phyloP scores from a whole-genome alignment of 2,888 invertebrate species.

The Aphodius granarius region DNA sequence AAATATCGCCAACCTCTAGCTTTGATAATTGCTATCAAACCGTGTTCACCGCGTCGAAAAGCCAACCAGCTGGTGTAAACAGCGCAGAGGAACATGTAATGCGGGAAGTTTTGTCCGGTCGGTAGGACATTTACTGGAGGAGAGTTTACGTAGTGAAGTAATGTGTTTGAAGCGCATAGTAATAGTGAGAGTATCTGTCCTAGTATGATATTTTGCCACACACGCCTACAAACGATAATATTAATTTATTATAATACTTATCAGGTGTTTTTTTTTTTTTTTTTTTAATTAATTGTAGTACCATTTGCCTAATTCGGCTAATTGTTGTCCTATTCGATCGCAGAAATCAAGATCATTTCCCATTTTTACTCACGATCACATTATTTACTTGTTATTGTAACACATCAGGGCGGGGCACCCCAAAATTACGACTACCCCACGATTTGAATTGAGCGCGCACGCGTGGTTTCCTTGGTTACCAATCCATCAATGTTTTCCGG shows the following conservation, averaged over 20 bases:
- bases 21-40: slow-evolving; percentile 65
- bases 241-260: not conserved
- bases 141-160: slow-evolving; percentile 71
- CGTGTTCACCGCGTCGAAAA: slow-evolving; percentile 65
- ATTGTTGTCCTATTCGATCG: slow-evolving; percentile 67
- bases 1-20: slow-evolving; percentile 78
- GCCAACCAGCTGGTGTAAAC: slow-evolving; percentile 77
- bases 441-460: slow-evolving; percentile 33
- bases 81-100: slow-evolving; percentile 75
- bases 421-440: slow-evolving; percentile 25
- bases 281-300: slow-evolving; percentile 49
- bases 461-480: slow-evolving; percentile 22
- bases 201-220: slow-evolving; percentile 72
- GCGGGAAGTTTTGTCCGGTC: slow-evolving; percentile 79
- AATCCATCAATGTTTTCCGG: not conserved
- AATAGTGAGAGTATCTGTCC: slow-evolving; percentile 77
- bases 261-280: not conserved
- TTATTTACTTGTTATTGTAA: slow-evolving; percentile 21
- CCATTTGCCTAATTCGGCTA: slow-evolving; percentile 72
- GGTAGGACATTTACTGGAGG: slow-evolving; percentile 72
- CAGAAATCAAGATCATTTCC: slow-evolving; percentile 57
- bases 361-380: slow-evolving; percentile 37
- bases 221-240: slow-evolving; percentile 58
- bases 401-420: slow-evolving; percentile 33
- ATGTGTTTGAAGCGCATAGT: slow-evolving; percentile 75